Evolutionary conservation across 2,113 vertebrate species (phyloP).

Genomic region (Trematocara zebra): DNA sequence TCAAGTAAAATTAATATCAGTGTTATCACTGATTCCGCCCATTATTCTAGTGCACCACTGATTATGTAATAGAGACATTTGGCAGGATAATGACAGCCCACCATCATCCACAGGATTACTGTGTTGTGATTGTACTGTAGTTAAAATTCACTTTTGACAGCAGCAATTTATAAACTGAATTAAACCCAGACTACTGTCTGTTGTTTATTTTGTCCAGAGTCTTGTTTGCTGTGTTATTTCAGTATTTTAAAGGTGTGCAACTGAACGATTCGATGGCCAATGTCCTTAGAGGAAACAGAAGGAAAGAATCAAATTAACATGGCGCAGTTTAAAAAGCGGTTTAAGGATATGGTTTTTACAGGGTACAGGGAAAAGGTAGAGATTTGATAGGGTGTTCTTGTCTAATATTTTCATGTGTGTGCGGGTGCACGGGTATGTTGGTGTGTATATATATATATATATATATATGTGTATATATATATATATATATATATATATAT

Average conservation of each 20-base stretch:
- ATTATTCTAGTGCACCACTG: not conserved
- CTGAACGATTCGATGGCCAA: not conserved
- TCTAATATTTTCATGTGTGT: too few relatives aligned
- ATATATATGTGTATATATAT: too few relatives aligned
- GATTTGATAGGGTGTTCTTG: too few relatives aligned
- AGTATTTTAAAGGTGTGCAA: not conserved
- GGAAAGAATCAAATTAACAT: not conserved
- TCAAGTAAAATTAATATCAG: not conserved
- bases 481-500: too few relatives aligned
- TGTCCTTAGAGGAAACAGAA: not conserved
- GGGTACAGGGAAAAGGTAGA: too few relatives aligned
- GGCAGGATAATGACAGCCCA: not conserved
- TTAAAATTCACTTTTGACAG: not conserved
- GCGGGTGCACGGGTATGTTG: too few relatives aligned
- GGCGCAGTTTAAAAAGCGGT: too few relatives aligned
- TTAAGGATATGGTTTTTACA: too few relatives aligned
- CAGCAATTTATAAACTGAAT: not conserved
- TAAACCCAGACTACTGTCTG: not conserved
- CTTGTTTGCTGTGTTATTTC: not conserved
- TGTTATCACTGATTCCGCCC: not conserved
- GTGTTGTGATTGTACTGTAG: not conserved
- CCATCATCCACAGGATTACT: not conserved
- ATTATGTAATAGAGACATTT: not conserved
- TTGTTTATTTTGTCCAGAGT: not conserved
- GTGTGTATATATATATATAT: too few relatives aligned